Evolutionary conservation across 2,888 invertebrate genomes (phyloP).

Genomic region (Andrena haemorrhoa): DNA sequence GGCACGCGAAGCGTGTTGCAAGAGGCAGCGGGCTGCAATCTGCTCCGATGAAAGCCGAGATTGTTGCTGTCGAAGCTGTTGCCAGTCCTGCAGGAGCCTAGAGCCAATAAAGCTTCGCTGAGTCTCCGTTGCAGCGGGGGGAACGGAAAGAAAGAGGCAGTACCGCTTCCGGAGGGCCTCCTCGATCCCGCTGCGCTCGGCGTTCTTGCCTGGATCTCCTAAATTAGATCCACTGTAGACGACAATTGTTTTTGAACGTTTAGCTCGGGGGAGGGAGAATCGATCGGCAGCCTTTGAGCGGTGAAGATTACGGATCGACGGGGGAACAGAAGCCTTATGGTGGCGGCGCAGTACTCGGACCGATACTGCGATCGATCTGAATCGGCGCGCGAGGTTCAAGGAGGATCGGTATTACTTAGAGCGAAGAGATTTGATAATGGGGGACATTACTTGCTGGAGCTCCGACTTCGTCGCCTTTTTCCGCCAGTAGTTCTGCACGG

Average conservation of each 20-base stretch:
- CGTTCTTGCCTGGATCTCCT: constrained; percentile 92
- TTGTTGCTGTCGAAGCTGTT: constrained; percentile 79
- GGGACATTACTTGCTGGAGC: constrained; percentile 87
- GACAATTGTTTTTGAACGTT: neutral
- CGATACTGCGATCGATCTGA: too few species aligned
- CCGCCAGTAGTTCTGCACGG: constrained; percentile 91
- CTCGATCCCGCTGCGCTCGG: constrained; percentile 92
- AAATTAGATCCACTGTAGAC: constrained; percentile 44
- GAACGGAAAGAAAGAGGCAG: constrained; percentile 84
- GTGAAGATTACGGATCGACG: neutral
- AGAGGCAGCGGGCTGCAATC: constrained; percentile 88
- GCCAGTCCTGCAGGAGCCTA: constrained; percentile 79
- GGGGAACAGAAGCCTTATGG: too few species aligned
- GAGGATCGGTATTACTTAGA: neutral
- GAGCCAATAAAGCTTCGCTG: constrained; percentile 87
- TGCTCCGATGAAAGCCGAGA: constrained; percentile 83
- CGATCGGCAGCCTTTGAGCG: too few species aligned
- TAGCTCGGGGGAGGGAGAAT: too few species aligned
- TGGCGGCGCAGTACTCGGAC: too few species aligned
- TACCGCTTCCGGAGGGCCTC: constrained; percentile 88
- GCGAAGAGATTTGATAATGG: neutral
- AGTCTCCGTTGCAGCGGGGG: constrained; percentile 86
- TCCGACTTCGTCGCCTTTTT: constrained; percentile 92
- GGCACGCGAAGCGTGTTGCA: constrained; percentile 90
- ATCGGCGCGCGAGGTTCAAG: too few species aligned